phyloP scores from a whole-genome alignment of 2,888 invertebrate genomes.

The Odontothrips loti region DNA sequence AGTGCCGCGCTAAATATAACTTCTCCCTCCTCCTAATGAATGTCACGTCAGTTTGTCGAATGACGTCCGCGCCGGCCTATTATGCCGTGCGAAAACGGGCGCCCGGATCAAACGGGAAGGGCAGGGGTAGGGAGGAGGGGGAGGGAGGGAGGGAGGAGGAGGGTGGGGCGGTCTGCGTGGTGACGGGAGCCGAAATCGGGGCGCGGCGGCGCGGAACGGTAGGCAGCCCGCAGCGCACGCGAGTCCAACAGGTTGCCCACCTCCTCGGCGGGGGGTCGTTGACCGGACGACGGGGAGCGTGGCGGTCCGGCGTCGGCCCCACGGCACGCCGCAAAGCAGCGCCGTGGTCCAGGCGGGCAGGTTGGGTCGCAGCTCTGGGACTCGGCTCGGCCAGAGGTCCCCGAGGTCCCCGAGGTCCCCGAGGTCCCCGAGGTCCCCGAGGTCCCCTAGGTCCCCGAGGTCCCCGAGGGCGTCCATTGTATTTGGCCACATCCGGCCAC shows the following conservation, averaged over 20 bases:
- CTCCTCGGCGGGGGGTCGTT: neutral
- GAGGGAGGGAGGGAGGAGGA: neutral
- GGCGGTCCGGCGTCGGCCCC: too few relatives aligned
- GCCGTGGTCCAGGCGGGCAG: neutral
- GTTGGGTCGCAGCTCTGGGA: neutral
- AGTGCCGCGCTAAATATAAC: neutral
- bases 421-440: too few relatives aligned
- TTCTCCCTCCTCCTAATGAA: neutral
- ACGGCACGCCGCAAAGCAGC: neutral
- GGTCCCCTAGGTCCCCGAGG: too few relatives aligned
- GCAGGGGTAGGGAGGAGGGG: neutral
- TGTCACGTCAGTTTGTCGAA: neutral
- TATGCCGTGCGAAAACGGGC: neutral
- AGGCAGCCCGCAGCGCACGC: neutral
- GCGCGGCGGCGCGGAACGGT: neutral
- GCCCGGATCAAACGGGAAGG: neutral
- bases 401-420: too few relatives aligned
- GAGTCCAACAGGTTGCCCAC: slow-evolving; percentile 7
- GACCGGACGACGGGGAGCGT: neutral
- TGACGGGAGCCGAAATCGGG: neutral
- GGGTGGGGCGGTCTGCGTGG: neutral
- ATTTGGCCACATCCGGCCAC: slow-evolving; percentile 4
- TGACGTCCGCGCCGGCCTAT: neutral
- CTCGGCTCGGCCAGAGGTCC: neutral
- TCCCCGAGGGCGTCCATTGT: neutral